Evolutionary conservation across 1,140 invertebrate genomes (phyloP), one percentile per base, ranked within the genome.

Genomic region (Parapsyche elsis): DNA sequence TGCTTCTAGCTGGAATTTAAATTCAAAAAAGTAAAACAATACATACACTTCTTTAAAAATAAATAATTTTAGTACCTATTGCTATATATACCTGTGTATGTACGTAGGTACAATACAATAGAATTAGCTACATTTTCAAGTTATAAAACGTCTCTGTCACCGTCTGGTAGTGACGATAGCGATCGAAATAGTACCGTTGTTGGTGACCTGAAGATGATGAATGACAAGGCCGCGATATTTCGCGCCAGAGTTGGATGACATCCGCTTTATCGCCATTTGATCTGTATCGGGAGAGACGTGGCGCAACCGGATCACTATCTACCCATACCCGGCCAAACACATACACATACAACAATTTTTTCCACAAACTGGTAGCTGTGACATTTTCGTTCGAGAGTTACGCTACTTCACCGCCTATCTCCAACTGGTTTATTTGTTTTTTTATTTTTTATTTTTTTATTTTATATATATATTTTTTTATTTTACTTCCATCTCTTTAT

Each of bases 211-310:
- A 67, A 75, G 21, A 75, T 75, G 73, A 75, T 46, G 73, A 57
- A 75, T 75, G 73, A 75, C 73, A 75, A 75, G 45, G 73, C 73
- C 73, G 73, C 24, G 73, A 75, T 57, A 23, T 75, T 75, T 75
- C 73, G 73, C 73, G 73, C 73, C 19, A 1, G 44, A 74, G 45
- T 49, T 24, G 49, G 73, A 75, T 49, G 46, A 57, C 49, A 75
- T 74, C 45, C 10, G n/a, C 26, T 12, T 46, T 45, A 73, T 74
- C 71, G 44, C 38, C 7, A 24, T 23, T 49, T 23, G 73, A 75
- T 75, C 73, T 75, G 24, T 71, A 61, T 71, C 30, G 67, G 24
- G 26, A 26, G 26, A 26, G 26, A 71, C 71, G 30, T 73, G 71
- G n/a, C 38, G n/a, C 21, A 49, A 73, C 71, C 71, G 38, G 71